Base-by-base conservation (phyloP, 2,888 invertebrate species). In the Hermaeophaga mercurialis region DNA sequence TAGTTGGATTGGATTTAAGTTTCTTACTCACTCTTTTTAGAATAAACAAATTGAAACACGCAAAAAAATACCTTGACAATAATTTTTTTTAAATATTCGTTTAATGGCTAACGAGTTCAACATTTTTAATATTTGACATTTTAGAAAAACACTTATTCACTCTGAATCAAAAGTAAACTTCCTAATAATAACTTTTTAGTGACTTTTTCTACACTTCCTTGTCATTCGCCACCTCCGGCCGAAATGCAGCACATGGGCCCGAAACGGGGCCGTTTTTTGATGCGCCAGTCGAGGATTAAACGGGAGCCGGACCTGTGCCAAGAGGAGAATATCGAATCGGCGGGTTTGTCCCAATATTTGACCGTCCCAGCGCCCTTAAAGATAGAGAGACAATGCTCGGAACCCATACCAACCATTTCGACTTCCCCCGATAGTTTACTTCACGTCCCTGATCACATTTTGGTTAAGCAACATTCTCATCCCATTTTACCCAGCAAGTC, bases 401-500 rank as follows among this genome's bases (percentile, higher is more conserved):
- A 85, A 67, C 84, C 85, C 11, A 79, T 81, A n/a, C 82, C 84
- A 9, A 74, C 80, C 33, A 65, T 79, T 33, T 76, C 78, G 28
- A 79, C 82, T 8, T 80, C 82, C n/a, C 73, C 75, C 1, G 70
- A 73, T 11, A 82, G 83, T 70, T 75, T 84, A 56, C 75, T 85
- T 53, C 77, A 82, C 55, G 84, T 85, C 43, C 84, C 85, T 17
- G 80, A 81, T 62, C 80, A 82, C 48, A 81, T 82, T 67, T 75
- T 86, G 62, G 81, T 84, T 17, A 87, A 87, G 70, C 87, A 87
- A 70, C 85, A 86, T 73, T 86, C 86, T 19, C 85, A 86, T 75
- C 86, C 86, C 0, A 69, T 85, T 45, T 69, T 85, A 63, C 84
- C 85, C 17, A 85, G 82, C 67, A 84, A 85, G 73, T 80, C 68